Percentiles rank a stretch among this genome's conserved stretches.
Conservation (phyloP, 2,797 vertebrate species). For the Pagetopsis macropterus region DNA sequence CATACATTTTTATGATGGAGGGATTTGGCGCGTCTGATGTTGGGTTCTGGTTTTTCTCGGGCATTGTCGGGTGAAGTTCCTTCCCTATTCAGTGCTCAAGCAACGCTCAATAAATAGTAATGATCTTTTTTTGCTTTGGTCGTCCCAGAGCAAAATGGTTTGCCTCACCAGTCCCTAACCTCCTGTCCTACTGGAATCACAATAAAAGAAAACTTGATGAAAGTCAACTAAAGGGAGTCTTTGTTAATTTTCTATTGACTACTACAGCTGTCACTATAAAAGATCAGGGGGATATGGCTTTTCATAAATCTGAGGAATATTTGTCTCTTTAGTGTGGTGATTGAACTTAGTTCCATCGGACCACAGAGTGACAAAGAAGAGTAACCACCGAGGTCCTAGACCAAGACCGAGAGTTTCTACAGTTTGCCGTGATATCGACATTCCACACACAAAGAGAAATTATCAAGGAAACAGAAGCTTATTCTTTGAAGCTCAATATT, state of each 20-base stretch:
- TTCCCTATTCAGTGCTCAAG: slow-evolving; percentile 40
- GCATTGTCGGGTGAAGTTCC: slow-evolving; percentile 48
- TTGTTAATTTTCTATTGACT: slow-evolving; percentile 68
- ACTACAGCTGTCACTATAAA: slow-evolving; percentile 70
- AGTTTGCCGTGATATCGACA: slow-evolving; percentile 64
- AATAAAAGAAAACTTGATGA: slow-evolving; percentile 80
- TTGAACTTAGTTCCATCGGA: slow-evolving; percentile 68
- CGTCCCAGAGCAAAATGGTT: slow-evolving; percentile 63
- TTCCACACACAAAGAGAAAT: slow-evolving; percentile 75
- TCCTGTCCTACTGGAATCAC: slow-evolving; percentile 73
- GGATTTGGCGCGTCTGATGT: slow-evolving; percentile 50
- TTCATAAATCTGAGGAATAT: slow-evolving; percentile 66
- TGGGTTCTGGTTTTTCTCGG: slow-evolving; percentile 52
- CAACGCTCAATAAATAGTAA: slow-evolving; percentile 41
- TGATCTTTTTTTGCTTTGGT: slow-evolving; percentile 54
- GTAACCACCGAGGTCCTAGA: slow-evolving; percentile 57
- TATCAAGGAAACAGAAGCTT: slow-evolving; percentile 79
- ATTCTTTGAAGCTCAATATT: slow-evolving; percentile 81
- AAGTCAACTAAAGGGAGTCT: slow-evolving; percentile 71
- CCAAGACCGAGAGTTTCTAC: slow-evolving; percentile 60
- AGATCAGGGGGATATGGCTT: slow-evolving; percentile 62
- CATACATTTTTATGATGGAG: slow-evolving; percentile 40
- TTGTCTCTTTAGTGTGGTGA: slow-evolving; percentile 57
- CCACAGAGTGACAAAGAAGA: slow-evolving; percentile 59
- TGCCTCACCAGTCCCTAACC: slow-evolving; percentile 58